These are phyloP conservation scores for Drosophila neonasuta DNA, from an alignment of 2,888 invertebrate species.

Conservation along the genomic window DNA sequence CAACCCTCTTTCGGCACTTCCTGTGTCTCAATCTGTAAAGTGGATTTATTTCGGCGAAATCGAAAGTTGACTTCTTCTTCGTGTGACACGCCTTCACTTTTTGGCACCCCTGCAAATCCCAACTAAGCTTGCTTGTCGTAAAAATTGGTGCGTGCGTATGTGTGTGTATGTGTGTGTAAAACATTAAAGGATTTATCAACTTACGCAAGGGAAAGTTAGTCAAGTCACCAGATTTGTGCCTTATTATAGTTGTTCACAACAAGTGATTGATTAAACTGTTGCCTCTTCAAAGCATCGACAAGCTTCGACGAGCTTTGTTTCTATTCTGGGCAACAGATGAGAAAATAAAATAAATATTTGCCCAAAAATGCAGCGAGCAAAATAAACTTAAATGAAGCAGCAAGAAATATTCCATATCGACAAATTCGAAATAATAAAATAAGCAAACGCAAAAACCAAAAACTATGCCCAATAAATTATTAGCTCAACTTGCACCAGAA, in stretches of 20 bases:
- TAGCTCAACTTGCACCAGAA: neutral
- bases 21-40: slow-evolving; percentile 68
- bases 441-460: neutral
- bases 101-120: slow-evolving; percentile 16
- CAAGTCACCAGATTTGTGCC: slow-evolving; percentile 49
- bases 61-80: slow-evolving; percentile 69
- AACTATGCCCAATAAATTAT: neutral
- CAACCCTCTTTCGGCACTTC: slow-evolving; percentile 10
- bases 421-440: neutral
- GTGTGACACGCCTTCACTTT: slow-evolving; percentile 29
- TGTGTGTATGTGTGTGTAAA: slow-evolving; percentile 16
- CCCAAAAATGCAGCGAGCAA: neutral
- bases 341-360: neutral
- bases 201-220: slow-evolving; percentile 60
- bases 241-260: slow-evolving; percentile 42
- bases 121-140: slow-evolving; percentile 39
- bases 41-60: slow-evolving; percentile 74
- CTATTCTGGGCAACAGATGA: neutral
- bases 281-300: slow-evolving; percentile 11
- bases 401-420: neutral
- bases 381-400: neutral
- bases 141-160: slow-evolving; percentile 33
- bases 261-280: slow-evolving; percentile 71
- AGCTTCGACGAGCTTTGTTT: neutral
- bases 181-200: slow-evolving; percentile 77